Evolutionary conservation across 1,140 invertebrate genomes (phyloP).

Genomic region (Dinothrombium tinctorium): DNA sequence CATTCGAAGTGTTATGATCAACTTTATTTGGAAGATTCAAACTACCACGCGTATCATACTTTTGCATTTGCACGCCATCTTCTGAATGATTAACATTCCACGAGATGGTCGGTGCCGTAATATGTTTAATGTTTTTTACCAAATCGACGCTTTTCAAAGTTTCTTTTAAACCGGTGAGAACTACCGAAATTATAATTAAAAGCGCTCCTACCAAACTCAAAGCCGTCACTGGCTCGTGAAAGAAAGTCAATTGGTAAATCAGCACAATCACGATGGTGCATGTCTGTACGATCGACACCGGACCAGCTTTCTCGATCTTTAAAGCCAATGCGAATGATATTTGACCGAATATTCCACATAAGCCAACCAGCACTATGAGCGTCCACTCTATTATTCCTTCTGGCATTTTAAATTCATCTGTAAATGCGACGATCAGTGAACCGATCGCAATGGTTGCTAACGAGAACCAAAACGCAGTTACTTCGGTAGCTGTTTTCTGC

Average conservation of each 20-base stretch:
- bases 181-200: constrained; percentile 1
- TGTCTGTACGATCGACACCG: constrained; percentile 60
- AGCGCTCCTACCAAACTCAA: constrained; percentile 5
- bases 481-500: constrained; percentile 59
- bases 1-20: too few relatives aligned
- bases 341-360: neutral
- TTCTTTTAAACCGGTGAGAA: neutral
- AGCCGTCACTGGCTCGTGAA: constrained; percentile 5
- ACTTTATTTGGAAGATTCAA: too few relatives aligned
- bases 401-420: neutral
- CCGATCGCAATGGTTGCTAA: neutral
- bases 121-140: too few relatives aligned
- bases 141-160: too few relatives aligned
- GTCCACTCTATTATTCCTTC: neutral
- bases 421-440: neutral
- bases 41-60: too few relatives aligned
- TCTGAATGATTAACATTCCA: too few relatives aligned
- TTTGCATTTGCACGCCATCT: too few relatives aligned
- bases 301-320: constrained; percentile 47
- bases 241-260: constrained; percentile 11
- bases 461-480: constrained; percentile 31
- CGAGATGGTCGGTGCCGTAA: too few relatives aligned
- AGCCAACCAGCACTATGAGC: neutral
- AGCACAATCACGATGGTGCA: constrained; percentile 75
- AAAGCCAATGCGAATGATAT: neutral